Percentiles rank a stretch among this genome's conserved stretches.
phyloP scores from a whole-genome alignment of 2,888 invertebrate species.

The Pammene aurita region DNA sequence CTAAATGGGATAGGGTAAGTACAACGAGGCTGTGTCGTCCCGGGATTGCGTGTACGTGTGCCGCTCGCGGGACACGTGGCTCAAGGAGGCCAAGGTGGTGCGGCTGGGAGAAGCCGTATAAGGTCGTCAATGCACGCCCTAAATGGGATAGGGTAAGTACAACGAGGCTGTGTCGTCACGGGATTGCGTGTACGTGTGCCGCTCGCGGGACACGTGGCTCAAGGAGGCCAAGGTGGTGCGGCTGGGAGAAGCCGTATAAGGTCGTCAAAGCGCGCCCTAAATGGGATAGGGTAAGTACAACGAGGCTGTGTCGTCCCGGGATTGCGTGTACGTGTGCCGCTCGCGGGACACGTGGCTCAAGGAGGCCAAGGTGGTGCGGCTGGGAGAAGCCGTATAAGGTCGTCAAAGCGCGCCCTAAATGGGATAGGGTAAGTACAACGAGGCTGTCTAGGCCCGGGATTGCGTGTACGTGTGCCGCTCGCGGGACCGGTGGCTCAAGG shows the following conservation, averaged over 20 bases:
- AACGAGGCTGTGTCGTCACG: conserved; percentile 61
- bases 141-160: conserved; percentile 91
- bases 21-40: conserved; percentile 92
- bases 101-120: conserved; percentile 94
- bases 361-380: conserved; percentile 93
- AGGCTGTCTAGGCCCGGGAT: conserved; percentile 94
- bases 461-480: conserved; percentile 94
- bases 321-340: conserved; percentile 92
- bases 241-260: conserved; percentile 92
- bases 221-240: conserved; percentile 95
- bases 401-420: conserved; percentile 95
- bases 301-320: conserved; percentile 94
- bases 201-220: conserved; percentile 94
- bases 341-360: conserved; percentile 97
- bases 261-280: conserved; percentile 95
- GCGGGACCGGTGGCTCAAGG: conserved; percentile 96
- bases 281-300: conserved; percentile 83
- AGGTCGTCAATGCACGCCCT: conserved; percentile 95
- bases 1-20: conserved; percentile 87
- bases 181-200: conserved; percentile 71
- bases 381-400: conserved; percentile 96
- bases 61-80: conserved; percentile 96
- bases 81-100: conserved; percentile 95
- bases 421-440: conserved; percentile 83
- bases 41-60: conserved; percentile 93